Percentiles rank a stretch among this genome's conserved stretches.
phyloP scores from a whole-genome alignment of 2,797 vertebrate genomes.

The Fratercula arctica region DNA sequence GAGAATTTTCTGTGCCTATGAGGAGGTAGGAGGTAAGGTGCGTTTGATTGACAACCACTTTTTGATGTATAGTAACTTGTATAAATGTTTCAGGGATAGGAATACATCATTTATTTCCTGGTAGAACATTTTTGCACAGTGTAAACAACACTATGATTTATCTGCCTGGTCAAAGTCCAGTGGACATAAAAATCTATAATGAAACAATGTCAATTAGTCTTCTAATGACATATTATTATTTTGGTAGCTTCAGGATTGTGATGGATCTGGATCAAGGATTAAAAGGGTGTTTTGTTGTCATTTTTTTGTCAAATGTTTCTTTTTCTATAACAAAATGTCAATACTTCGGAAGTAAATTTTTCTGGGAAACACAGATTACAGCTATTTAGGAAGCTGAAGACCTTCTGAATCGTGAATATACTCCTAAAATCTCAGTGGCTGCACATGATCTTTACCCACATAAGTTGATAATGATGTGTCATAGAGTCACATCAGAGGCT shows the following conservation, averaged over 20 bases:
- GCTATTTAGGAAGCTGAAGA: not conserved
- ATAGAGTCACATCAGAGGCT: not conserved
- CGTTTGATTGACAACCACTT: not conserved
- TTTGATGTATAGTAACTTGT: not conserved
- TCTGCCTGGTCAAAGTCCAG: not conserved
- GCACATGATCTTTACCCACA: not conserved
- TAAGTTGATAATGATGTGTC: not conserved
- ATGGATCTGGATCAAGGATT: not conserved
- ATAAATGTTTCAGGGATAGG: not conserved
- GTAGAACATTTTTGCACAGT: not conserved
- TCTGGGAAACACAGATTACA: not conserved
- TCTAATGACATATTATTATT: not conserved
- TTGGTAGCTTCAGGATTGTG: not conserved
- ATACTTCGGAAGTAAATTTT: not conserved
- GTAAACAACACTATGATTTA: not conserved
- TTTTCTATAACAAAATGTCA: not conserved
- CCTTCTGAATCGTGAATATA: not conserved
- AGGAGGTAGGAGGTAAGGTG: not conserved
- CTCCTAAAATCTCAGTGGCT: not conserved
- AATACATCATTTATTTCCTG: slow-evolving; percentile 14
- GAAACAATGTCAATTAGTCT: not conserved
- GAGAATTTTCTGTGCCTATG: not conserved
- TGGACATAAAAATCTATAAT: slow-evolving; percentile 13
- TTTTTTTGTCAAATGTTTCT: not conserved
- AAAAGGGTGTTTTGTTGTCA: not conserved